Evolutionary conservation across 2,113 vertebrate species (phyloP), one percentile per base, ranked within the genome.

Genomic region (Muscicapa adusta): DNA sequence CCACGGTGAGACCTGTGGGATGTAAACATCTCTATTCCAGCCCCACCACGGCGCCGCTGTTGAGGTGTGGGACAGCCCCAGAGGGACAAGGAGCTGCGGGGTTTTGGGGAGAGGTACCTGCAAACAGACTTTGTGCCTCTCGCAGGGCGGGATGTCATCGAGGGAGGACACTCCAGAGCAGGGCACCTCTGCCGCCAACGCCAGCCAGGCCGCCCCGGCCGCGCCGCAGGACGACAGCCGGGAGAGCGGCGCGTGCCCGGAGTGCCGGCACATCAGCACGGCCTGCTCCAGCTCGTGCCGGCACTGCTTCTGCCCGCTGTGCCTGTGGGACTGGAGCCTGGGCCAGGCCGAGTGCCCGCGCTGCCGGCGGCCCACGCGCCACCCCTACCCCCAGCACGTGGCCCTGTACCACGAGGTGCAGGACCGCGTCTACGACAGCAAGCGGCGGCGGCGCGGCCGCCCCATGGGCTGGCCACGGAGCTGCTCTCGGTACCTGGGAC

Each of bases 191-290:
- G 53, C 60, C 2, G 38, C 45, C 77, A 6, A 0, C 77, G 18
- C 16, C 68, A 4, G 19, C n/a, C 45, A 9, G 68, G 38, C 8
- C 0, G 33, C 8, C 10, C 36, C 2, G 9, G 29, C 58, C 9
- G 1, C 10, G 0, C 9, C 4, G 0, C 60, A 0, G 36, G 36
- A n/a, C 4, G 1, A 4, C 8, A 5, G 0, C 23, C 28, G 0
- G 45, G 86, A 53, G 45, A 12, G 7, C 0, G 0, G 33, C 4
- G 1, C 0, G 9, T 89, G 86, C 77, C 77, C 45, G 1, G 45
- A 11, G 45, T 89, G 86, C 68, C 19, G 1, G 77, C 8, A 29
- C 19, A 1, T n/a, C 24, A 5, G 14, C 70, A 53, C 77, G 0
- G 2, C 2, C 1, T 89, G 86, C 86, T 60, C 86, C 77, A 22